A percentile compares a stretch with the other conserved stretches of the same genome.
phyloP scores from a whole-genome alignment of 1,140 invertebrate species.

The Drosophila novamexicana region DNA sequence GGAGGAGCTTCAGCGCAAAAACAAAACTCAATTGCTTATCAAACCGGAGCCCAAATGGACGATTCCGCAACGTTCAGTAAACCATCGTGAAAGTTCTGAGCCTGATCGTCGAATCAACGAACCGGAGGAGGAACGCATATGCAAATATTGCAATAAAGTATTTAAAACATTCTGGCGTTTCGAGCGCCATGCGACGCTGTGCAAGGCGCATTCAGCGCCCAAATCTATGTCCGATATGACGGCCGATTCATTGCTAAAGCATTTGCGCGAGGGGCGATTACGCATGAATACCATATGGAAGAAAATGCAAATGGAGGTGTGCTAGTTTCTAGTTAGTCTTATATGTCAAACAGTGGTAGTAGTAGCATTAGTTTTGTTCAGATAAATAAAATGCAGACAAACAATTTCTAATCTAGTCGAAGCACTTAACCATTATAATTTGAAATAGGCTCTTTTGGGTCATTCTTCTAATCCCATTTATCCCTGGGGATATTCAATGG shows the following conservation, averaged over 20 bases:
- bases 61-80: background rate
- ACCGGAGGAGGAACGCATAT: slow-evolving; percentile 24
- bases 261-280: slow-evolving; percentile 49
- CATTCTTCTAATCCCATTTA: too few species aligned
- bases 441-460: too few species aligned
- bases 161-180: slow-evolving; percentile 51
- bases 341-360: background rate
- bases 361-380: background rate
- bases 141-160: slow-evolving; percentile 46
- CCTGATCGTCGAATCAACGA: background rate
- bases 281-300: slow-evolving; percentile 51
- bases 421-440: too few species aligned
- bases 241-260: slow-evolving; percentile 38
- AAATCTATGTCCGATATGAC: slow-evolving; percentile 4
- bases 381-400: too few species aligned
- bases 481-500: too few species aligned
- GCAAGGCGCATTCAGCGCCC: slow-evolving; percentile 12
- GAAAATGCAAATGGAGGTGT: slow-evolving; percentile 28
- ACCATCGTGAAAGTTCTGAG: background rate
- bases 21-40: slow-evolving; percentile 63
- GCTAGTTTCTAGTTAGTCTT: background rate
- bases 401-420: background rate
- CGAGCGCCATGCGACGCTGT: slow-evolving; percentile 35
- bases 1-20: slow-evolving; percentile 59
- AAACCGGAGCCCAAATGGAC: slow-evolving; percentile 59